Evolutionary conservation across 2,797 vertebrate species (phyloP), one percentile per base, ranked within the genome.

Genomic region (Corythornis leucogaster): DNA sequence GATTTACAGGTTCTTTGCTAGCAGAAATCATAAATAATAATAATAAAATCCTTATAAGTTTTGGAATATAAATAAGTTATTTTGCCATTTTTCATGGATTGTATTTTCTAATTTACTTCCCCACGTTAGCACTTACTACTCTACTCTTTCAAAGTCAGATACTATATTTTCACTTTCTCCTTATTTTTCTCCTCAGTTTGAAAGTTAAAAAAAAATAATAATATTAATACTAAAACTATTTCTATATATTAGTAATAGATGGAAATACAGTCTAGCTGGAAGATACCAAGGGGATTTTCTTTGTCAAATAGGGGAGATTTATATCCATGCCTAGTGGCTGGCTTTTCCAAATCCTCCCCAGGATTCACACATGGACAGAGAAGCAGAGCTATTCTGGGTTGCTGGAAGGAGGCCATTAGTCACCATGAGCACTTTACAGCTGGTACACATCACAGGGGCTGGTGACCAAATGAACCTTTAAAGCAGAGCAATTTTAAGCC

Each of bases 401-500:
- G 68, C 81, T 93, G 89, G 75, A 90, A 92, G 79, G 51, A 83
- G 63, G 85, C 35, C 8, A 2, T 89, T 66, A 83, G 42, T 85
- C 62, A 92, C 74, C 58, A n/a, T 4, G 70, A 92, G 75, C 77
- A 76, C 51, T 82, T 91, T 80, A 75, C 73, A 87, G 66, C 15
- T 61, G 48, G 35, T 87, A 66, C 22, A 85, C 63, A 43, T 79
- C 64, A 74, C 81, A 91, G 63, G 33, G 55, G 66, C 68, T 87
- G 59, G 42, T 90, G 85, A 92, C 77, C 87, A 84, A 84, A 84
- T 31, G 79, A 93, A 87, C 55, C 64, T 89, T 92, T 61, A 87
- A 92, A 75, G 59, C 33, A 91, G 70, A 87, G 73, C n/a, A 85
- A 92, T 90, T 94, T 87, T 90, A 87, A 94, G 48, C 66, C 53